Percentiles rank a stretch among this genome's conserved stretches.
Conservation (phyloP, 2,888 invertebrate genomes). For the Alviniconcha strummeri region DNA sequence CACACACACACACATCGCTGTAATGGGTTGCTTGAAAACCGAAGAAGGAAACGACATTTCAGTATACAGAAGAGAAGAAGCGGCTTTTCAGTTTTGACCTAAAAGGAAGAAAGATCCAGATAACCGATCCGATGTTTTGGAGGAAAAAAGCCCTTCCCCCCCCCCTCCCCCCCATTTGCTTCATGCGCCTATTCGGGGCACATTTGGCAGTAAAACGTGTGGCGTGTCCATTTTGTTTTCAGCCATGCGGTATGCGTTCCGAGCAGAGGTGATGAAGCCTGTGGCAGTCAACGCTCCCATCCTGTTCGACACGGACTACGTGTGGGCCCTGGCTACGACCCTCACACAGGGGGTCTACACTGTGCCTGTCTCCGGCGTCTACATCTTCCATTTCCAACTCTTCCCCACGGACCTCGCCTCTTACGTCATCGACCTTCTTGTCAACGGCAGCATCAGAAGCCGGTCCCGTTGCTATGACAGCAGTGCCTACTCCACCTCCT, state of each 20-base stretch:
- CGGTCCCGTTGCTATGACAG: slow-evolving; percentile 5
- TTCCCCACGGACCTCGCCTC: background rate
- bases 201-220: no score
- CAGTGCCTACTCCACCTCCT: background rate
- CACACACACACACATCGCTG: no score
- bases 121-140: no score
- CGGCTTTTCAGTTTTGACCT: no score
- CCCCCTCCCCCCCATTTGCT: no score
- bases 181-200: no score
- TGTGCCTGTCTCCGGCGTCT: background rate
- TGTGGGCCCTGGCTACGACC: background rate
- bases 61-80: no score
- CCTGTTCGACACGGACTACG: background rate
- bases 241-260: background rate
- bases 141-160: no score
- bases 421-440: background rate
- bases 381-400: background rate
- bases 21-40: no score
- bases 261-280: background rate
- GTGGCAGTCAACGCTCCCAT: background rate
- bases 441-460: background rate
- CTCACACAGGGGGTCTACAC: background rate
- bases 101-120: no score
- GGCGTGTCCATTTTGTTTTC: background rate
- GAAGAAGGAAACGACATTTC: no score